Percentiles rank a stretch among this genome's conserved stretches.
phyloP scores from a whole-genome alignment of 2,888 invertebrate species.

The Heteromurus nitidus region DNA sequence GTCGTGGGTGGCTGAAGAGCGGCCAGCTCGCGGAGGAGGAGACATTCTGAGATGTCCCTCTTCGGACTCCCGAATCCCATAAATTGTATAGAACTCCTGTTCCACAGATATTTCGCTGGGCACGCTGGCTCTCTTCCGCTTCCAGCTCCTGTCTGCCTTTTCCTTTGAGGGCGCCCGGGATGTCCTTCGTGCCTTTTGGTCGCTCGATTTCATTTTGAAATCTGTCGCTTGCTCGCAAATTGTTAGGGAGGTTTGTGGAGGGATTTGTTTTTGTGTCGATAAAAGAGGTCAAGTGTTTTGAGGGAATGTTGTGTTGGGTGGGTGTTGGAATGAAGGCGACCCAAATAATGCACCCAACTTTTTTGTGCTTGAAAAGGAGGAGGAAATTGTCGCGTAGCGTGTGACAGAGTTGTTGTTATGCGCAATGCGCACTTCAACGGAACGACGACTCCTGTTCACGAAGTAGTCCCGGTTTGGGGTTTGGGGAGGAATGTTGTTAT shows the following conservation, averaged over 20 bases:
- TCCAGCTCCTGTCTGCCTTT: not conserved
- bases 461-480: not conserved
- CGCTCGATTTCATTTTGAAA: not conserved
- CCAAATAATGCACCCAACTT: too few relatives aligned
- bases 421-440: too few relatives aligned
- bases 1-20: not conserved
- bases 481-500: not conserved
- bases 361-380: too few relatives aligned
- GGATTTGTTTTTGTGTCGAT: too few relatives aligned
- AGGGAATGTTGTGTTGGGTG: too few relatives aligned
- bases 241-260: too few relatives aligned
- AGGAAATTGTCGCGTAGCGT: too few relatives aligned
- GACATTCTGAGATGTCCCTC: not conserved
- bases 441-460: too few relatives aligned
- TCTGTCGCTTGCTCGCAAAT: too few relatives aligned
- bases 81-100: not conserved
- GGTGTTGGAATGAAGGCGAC: too few relatives aligned
- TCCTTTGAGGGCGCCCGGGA: not conserved
- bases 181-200: not conserved
- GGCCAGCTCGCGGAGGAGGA: not conserved
- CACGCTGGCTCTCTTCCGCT: not conserved
- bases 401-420: too few relatives aligned
- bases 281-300: too few relatives aligned
- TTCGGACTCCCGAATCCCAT: not conserved
- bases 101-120: not conserved